phyloP scores from a whole-genome alignment of 2,888 invertebrate species.

The Creontiades dilutus region DNA sequence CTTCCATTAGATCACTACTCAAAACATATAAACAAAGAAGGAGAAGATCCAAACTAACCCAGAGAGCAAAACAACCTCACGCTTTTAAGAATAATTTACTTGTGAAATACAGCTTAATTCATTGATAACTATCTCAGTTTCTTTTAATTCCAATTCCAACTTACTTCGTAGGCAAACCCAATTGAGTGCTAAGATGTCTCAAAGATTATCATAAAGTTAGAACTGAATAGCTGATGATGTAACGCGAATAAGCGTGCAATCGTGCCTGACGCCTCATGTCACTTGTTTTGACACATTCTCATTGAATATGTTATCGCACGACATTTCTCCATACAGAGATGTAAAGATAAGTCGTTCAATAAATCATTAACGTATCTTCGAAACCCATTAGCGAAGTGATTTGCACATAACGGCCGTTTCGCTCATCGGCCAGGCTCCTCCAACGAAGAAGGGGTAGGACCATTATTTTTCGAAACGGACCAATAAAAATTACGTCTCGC shows the following conservation, averaged over 20 bases:
- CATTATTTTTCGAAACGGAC: background rate
- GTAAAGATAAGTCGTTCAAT: background rate
- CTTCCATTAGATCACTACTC: no score
- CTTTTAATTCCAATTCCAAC: no score
- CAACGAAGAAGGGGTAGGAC: background rate
- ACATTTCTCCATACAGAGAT: background rate
- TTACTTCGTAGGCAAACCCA: no score
- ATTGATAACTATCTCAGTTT: no score
- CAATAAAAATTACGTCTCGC: constrained; percentile 2
- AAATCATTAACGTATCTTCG: background rate
- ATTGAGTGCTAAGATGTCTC: no score
- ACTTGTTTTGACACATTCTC: constrained; percentile 12
- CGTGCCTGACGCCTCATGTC: background rate
- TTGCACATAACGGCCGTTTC: background rate
- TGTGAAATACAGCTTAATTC: no score
- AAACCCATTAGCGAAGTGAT: constrained; percentile 28
- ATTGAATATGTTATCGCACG: background rate
- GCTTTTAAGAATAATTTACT: no score
- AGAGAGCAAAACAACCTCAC: no score
- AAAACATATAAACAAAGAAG: no score
- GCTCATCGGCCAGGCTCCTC: background rate
- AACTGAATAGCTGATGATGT: no score
- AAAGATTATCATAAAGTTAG: no score
- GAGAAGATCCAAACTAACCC: no score
- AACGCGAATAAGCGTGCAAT: background rate